These are phyloP conservation scores for Halocynthia roretzi DNA, from an alignment of 23 tunicate genomes.

Conservation along the genomic window DNA sequence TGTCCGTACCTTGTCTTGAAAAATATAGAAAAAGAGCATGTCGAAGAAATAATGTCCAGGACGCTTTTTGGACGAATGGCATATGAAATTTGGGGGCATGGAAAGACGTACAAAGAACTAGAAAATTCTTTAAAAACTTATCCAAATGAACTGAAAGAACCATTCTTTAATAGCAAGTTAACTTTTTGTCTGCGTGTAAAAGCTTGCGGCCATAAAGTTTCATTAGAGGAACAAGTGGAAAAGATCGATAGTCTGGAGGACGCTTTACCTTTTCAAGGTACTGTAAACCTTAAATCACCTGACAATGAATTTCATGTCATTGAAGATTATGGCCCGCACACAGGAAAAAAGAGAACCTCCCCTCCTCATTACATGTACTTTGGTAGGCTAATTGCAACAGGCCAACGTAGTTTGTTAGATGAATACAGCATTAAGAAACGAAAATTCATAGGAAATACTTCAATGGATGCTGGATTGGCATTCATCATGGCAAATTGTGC, in stretches of 20 bases:
- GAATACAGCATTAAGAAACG: constrained; percentile 65
- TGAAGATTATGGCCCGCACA: constrained; percentile 58
- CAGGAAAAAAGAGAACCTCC: constrained; percentile 14
- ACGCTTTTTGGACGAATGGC: constrained; percentile 43
- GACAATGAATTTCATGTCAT: constrained; percentile 43
- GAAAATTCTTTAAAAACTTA: constrained; percentile 33
- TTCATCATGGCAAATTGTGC: constrained; percentile 90
- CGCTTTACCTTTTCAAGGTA: constrained; percentile 67
- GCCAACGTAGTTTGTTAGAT: constrained; percentile 64
- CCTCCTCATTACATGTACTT: constrained; percentile 45
- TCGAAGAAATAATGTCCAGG: constrained; percentile 49
- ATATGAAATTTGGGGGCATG: constrained; percentile 81
- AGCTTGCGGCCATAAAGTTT: constrained; percentile 65
- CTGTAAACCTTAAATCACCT: constrained; percentile 55
- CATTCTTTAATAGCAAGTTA: constrained; percentile 13
- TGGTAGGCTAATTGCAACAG: constrained; percentile 69
- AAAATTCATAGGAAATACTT: constrained; percentile 91
- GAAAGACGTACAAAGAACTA: constrained; percentile 20
- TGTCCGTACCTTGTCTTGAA: constrained; percentile 11
- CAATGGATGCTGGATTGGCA: constrained; percentile 89
- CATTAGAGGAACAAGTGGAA: constrained; percentile 32
- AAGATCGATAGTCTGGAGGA: constrained; percentile 61
- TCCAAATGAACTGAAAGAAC: constrained; percentile 20
- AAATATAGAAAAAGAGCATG: constrained; percentile 28
- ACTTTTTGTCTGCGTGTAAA: constrained; percentile 71